phyloP scores from a whole-genome alignment of 92 coral and sea anemone genomes.

The Paramuricea clavata region DNA sequence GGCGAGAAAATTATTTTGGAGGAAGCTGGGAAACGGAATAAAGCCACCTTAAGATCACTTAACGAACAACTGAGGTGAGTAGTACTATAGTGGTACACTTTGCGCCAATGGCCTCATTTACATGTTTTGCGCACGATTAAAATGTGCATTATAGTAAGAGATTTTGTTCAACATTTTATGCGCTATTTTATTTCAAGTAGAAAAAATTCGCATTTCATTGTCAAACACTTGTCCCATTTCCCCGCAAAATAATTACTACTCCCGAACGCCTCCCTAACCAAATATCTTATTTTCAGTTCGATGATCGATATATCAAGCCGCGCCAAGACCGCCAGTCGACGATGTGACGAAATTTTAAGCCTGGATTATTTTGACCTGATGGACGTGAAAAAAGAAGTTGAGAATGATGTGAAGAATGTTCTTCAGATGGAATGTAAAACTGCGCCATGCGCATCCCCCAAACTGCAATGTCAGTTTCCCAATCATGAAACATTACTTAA shows the following conservation, averaged over 20 bases:
- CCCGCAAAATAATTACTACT: too few relatives aligned
- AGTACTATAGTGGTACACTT: too few relatives aligned
- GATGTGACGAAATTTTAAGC: constrained; percentile 79
- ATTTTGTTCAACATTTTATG: too few relatives aligned
- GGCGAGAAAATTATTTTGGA: constrained; percentile 85
- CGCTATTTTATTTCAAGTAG: too few relatives aligned
- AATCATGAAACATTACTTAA: constrained; percentile 85
- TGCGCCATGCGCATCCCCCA: constrained; percentile 75
- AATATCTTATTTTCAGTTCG: constrained; percentile 61
- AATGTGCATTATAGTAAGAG: too few relatives aligned
- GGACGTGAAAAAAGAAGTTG: constrained; percentile 84
- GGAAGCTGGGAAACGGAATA: constrained; percentile 86
- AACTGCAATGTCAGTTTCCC: constrained; percentile 96
- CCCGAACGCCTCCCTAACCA: background rate
- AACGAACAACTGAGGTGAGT: constrained; percentile 95
- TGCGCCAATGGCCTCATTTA: too few relatives aligned
- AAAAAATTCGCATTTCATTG: too few relatives aligned
- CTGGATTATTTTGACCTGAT: constrained; percentile 93
- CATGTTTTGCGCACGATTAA: too few relatives aligned
- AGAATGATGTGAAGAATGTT: constrained; percentile 80
- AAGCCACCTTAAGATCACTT: constrained; percentile 75
- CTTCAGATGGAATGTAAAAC: constrained; percentile 81
- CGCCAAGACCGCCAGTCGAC: constrained; percentile 91
- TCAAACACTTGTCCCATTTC: too few relatives aligned
- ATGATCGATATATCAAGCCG: constrained; percentile 94